Evolutionary conservation across 1,140 invertebrate genomes (phyloP).

Genomic region (Campoletis sonorensis): DNA sequence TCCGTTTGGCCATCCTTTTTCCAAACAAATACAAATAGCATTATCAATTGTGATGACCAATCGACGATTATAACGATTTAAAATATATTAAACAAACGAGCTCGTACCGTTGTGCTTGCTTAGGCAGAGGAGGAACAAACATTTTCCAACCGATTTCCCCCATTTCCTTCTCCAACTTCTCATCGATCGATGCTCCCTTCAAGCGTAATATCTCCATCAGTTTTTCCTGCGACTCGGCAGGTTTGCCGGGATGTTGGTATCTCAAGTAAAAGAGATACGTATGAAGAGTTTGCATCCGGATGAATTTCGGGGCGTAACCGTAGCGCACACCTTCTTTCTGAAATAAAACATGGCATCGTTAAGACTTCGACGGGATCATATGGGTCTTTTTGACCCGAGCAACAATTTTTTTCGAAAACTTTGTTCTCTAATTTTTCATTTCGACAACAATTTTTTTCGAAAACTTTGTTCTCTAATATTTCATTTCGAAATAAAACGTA

Average conservation of each 20-base stretch:
- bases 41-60: too few species aligned
- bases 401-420: too few species aligned
- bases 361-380: too few species aligned
- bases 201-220: constrained; percentile 72
- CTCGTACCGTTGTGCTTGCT: constrained; percentile 75
- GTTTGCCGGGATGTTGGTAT: constrained; percentile 78
- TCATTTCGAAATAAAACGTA: too few species aligned
- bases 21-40: neutral
- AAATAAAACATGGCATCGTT: too few species aligned
- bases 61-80: too few species aligned
- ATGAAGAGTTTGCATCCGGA: constrained; percentile 82
- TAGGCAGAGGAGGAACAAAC: constrained; percentile 84
- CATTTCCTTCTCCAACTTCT: constrained; percentile 73
- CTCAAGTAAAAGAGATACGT: constrained; percentile 83
- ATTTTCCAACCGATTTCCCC: constrained; percentile 83
- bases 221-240: constrained; percentile 69
- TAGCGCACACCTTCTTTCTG: constrained; percentile 71
- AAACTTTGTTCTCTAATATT: too few species aligned
- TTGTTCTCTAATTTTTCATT: too few species aligned
- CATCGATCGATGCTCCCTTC: constrained; percentile 68
- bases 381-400: too few species aligned
- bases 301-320: constrained; percentile 82
- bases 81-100: too few species aligned
- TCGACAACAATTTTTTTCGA: too few species aligned
- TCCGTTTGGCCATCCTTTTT: constrained; percentile 81